phyloP scores from a whole-genome alignment of 2,888 invertebrate genomes.

The Caenorhabditis zanzibari region DNA sequence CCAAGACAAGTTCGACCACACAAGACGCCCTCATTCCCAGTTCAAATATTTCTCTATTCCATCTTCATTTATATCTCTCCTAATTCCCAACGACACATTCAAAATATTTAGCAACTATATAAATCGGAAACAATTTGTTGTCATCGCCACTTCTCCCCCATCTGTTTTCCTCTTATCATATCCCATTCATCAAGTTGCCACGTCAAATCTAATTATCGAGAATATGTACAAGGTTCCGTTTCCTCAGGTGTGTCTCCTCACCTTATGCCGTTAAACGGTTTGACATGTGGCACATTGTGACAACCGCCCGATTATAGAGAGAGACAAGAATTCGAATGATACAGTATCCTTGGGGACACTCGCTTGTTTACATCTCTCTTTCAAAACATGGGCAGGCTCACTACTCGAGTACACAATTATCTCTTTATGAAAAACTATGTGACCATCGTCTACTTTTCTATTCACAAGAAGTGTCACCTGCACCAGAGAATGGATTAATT shows the following conservation, averaged over 20 bases:
- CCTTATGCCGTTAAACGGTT: constrained; percentile 37
- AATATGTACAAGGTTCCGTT: neutral
- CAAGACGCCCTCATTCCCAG: neutral
- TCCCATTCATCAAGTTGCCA: constrained; percentile 55
- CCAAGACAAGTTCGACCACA: too few relatives aligned
- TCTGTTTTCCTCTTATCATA: constrained; percentile 29
- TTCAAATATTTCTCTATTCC: neutral
- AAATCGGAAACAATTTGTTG: constrained; percentile 32
- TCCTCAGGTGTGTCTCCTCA: neutral
- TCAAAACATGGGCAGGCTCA: neutral
- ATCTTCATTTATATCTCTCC: neutral
- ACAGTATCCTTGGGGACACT: constrained; percentile 1
- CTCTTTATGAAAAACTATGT: constrained; percentile 17
- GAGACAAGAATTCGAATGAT: neutral
- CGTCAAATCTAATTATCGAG: constrained; percentile 57
- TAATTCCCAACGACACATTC: neutral
- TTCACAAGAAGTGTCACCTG: constrained; percentile 40
- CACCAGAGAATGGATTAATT: constrained; percentile 51
- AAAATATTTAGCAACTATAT: constrained; percentile 24
- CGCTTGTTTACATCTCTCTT: neutral
- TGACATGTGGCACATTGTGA: constrained; percentile 53
- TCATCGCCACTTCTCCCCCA: constrained; percentile 1
- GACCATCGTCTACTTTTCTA: neutral
- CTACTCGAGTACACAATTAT: constrained; percentile 21
- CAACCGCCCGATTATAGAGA: constrained; percentile 28